Conservation (phyloP, 2,113 vertebrate species). For the Oncorhynchus gorbuscha region DNA sequence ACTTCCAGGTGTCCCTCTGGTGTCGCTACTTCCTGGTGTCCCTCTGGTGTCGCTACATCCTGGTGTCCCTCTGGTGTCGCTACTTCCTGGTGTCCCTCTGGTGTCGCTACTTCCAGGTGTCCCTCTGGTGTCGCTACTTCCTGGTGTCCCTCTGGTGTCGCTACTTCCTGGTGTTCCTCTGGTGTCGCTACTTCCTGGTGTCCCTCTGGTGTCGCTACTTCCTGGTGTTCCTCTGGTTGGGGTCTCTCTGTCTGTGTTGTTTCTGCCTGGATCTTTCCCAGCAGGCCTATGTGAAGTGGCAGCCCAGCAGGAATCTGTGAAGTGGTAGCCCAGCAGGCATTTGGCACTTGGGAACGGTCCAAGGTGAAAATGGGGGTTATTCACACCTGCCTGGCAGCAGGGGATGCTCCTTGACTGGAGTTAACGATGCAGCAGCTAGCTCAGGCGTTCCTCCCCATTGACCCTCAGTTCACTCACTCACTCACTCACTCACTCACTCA, state of each 20-base stretch:
- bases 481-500: conserved; percentile 4
- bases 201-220: too few relatives aligned
- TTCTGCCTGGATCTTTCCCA: conserved; percentile 57
- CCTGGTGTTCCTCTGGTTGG: background rate
- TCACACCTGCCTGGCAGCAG: conserved; percentile 68
- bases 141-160: background rate
- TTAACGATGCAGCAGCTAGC: conserved; percentile 58
- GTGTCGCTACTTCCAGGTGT: too few relatives aligned
- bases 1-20: too few relatives aligned
- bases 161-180: background rate
- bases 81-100: background rate
- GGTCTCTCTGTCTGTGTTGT: background rate
- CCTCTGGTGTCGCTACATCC: background rate
- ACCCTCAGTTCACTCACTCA: conserved; percentile 33
- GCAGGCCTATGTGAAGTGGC: conserved; percentile 8
- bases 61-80: too few relatives aligned
- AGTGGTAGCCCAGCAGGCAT: conserved; percentile 66
- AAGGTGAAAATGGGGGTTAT: conserved; percentile 56
- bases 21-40: background rate
- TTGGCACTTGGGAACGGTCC: conserved; percentile 58
- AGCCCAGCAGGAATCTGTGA: conserved; percentile 53
- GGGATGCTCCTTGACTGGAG: background rate
- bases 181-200: too few relatives aligned
- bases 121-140: too few relatives aligned
- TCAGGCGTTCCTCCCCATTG: too few relatives aligned